Conservation (phyloP, 2,113 vertebrate species). For the Chrysochloris asiatica region DNA sequence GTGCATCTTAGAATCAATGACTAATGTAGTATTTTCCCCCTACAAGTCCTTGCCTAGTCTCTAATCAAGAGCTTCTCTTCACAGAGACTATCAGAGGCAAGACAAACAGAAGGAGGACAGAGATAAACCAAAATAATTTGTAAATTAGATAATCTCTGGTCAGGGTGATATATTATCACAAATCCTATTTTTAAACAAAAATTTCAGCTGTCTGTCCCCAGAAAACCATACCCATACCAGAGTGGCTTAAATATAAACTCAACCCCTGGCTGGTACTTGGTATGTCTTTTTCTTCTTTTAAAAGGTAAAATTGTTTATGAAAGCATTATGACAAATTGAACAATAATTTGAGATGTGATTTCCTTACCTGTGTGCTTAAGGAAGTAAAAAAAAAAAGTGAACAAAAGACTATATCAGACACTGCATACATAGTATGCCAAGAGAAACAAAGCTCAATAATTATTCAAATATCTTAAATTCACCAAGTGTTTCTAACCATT, state of each 20-base stretch:
- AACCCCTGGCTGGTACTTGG: neutral
- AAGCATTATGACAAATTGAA: constrained; percentile 11
- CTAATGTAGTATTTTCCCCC: neutral
- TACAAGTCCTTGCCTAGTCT: neutral
- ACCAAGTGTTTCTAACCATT: neutral
- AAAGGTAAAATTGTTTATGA: constrained; percentile 27
- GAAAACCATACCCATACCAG: neutral
- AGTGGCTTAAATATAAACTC: neutral
- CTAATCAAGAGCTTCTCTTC: neutral
- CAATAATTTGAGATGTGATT: constrained; percentile 30
- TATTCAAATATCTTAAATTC: neutral
- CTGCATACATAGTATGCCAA: neutral
- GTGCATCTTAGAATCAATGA: neutral
- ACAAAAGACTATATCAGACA: neutral
- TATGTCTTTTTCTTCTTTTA: neutral
- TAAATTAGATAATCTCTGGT: constrained; percentile 33
- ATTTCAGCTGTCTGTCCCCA: neutral
- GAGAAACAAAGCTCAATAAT: constrained; percentile 10
- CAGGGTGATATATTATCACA: neutral
- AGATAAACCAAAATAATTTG: constrained; percentile 15
- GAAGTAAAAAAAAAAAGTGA: neutral
- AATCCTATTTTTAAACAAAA: constrained; percentile 20
- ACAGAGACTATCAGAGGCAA: neutral
- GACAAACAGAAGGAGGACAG: neutral
- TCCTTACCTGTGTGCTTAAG: neutral